These are phyloP conservation scores for Nipponia nippon DNA, from an alignment of 2,113 vertebrate species.

Conservation along the genomic window DNA sequence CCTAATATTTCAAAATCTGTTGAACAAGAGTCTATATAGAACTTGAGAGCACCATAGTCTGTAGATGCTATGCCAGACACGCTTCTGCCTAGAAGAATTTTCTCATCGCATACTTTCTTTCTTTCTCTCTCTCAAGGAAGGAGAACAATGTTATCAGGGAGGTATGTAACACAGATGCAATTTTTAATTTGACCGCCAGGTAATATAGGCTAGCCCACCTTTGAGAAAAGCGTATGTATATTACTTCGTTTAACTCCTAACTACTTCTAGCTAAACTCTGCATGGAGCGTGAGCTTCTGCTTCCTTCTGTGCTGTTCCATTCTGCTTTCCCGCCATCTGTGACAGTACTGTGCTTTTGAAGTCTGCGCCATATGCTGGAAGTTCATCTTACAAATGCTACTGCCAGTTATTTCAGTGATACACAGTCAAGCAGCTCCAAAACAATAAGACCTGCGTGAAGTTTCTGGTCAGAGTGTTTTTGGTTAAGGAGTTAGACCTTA, in stretches of 20 bases:
- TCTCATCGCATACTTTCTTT: not conserved
- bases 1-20: not conserved
- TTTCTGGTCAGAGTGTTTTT: too few relatives aligned
- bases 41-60: not conserved
- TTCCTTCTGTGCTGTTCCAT: not conserved
- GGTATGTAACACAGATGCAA: not conserved
- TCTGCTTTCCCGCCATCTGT: too few relatives aligned
- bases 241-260: not conserved
- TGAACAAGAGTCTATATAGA: not conserved
- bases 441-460: too few relatives aligned
- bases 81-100: not conserved
- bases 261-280: not conserved
- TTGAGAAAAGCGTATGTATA: not conserved
- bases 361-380: too few relatives aligned
- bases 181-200: not conserved
- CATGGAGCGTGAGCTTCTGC: not conserved
- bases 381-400: too few relatives aligned
- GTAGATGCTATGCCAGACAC: not conserved
- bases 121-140: not conserved
- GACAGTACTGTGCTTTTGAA: too few relatives aligned
- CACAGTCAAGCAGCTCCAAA: too few relatives aligned
- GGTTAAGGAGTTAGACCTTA: too few relatives aligned
- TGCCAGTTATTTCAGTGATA: too few relatives aligned
- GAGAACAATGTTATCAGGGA: not conserved
- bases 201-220: not conserved